Conservation (phyloP, 2,113 vertebrate genomes). For the Melospiza melodia region DNA sequence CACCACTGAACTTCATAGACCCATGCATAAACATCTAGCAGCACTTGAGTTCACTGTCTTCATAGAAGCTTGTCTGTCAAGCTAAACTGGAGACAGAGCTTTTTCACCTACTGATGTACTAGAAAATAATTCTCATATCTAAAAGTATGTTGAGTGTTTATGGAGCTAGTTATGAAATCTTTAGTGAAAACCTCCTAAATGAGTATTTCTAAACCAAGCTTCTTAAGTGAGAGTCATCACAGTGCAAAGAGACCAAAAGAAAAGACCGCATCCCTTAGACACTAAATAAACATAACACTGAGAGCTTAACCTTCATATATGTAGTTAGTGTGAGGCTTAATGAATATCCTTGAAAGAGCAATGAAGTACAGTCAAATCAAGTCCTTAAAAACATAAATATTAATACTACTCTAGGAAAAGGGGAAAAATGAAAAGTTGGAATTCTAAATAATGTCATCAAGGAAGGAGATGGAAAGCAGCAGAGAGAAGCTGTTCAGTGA, state of each 20-base stretch:
- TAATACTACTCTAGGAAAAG: neutral
- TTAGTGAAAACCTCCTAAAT: neutral
- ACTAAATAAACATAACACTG: neutral
- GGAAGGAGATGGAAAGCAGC: neutral
- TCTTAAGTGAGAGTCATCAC: neutral
- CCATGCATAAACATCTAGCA: neutral
- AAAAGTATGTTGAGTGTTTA: neutral
- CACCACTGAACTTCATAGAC: neutral
- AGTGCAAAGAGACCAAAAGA: neutral
- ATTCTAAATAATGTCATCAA: slow-evolving; percentile 16
- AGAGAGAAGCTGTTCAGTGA: neutral
- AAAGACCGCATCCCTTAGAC: neutral
- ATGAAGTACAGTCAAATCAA: neutral
- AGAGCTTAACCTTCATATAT: neutral
- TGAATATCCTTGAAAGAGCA: neutral
- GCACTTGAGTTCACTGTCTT: neutral
- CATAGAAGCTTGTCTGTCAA: neutral
- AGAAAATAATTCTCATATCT: neutral
- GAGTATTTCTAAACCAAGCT: neutral
- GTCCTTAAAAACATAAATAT: neutral
- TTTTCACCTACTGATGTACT: neutral
- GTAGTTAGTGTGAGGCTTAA: neutral
- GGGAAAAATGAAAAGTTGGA: neutral
- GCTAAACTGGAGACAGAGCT: neutral
- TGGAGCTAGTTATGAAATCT: neutral